Conservation (phyloP, 2,797 vertebrate genomes). For the Acanthiza pusilla region DNA sequence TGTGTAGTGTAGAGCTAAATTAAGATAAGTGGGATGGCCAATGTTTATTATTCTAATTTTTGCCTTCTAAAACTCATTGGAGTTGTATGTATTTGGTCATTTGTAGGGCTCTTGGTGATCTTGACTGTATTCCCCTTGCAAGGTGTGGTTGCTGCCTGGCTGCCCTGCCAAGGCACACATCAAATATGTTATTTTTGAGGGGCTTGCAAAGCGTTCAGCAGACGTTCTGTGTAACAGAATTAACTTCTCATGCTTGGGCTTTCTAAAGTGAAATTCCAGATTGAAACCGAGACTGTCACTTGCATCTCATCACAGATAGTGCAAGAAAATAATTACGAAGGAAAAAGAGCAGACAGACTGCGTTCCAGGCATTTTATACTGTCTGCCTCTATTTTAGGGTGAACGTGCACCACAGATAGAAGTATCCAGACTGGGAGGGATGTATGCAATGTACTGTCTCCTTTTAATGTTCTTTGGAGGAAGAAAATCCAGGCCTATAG, state of each 20-base stretch:
- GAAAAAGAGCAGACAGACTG: not conserved
- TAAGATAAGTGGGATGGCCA: not conserved
- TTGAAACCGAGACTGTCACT: conserved; percentile 19
- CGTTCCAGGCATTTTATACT: not conserved
- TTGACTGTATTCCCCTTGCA: not conserved
- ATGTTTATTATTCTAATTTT: not conserved
- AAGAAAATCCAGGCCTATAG: not conserved
- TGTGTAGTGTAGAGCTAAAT: not conserved
- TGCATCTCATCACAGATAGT: not conserved
- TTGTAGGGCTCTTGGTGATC: not conserved
- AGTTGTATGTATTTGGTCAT: not conserved
- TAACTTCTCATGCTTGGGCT: not conserved
- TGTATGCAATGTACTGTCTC: not conserved
- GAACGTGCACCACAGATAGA: not conserved
- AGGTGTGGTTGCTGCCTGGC: not conserved
- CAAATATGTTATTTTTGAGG: not conserved
- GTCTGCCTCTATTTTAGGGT: conserved; percentile 36
- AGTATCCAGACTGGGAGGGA: not conserved
- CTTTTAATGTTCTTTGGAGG: not conserved
- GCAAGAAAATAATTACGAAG: not conserved
- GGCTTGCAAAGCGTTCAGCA: not conserved
- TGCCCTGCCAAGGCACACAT: not conserved
- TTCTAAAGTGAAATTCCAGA: conserved; percentile 35
- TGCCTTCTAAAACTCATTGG: not conserved
- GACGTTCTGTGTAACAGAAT: not conserved